These are phyloP conservation scores for Pterophyllum scalare DNA, from an alignment of 2,113 vertebrate species.

Conservation along the genomic window DNA sequence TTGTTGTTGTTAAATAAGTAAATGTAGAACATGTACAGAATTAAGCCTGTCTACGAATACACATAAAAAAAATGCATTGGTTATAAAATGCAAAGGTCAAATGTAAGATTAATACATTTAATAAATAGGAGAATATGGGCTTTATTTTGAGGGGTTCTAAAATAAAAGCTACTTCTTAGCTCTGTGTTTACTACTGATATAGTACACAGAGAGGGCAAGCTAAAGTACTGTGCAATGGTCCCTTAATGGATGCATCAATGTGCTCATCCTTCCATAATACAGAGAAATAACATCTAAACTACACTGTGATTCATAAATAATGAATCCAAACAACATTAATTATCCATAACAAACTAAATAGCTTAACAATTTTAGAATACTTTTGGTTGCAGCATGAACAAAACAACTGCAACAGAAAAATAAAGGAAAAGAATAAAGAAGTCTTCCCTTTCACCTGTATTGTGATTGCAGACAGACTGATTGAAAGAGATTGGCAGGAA, in stretches of 20 bases:
- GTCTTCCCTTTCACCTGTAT: not conserved
- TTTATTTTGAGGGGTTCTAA: not conserved
- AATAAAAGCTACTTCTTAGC: too few relatives aligned
- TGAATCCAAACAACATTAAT: not conserved
- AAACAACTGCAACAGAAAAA: not conserved
- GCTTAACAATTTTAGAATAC: not conserved
- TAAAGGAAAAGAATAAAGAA: not conserved
- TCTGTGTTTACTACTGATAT: not conserved
- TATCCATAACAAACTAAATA: not conserved
- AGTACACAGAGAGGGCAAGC: not conserved
- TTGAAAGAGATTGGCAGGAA: slow-evolving; percentile 10
- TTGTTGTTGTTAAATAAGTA: not conserved
- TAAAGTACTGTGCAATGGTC: not conserved
- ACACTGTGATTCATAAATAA: not conserved
- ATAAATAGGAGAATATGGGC: not conserved
- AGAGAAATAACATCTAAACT: not conserved
- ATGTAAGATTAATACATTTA: too few relatives aligned
- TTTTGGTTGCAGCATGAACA: not conserved
- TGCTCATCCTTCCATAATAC: not conserved
- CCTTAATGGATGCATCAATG: not conserved
- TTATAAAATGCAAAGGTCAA: not conserved
- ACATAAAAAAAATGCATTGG: not conserved
- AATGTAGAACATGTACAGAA: accelerated
- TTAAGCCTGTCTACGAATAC: not conserved
- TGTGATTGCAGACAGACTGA: not conserved